Base-by-base conservation (phyloP, 2,797 vertebrate species). In the Zalophus californianus region DNA sequence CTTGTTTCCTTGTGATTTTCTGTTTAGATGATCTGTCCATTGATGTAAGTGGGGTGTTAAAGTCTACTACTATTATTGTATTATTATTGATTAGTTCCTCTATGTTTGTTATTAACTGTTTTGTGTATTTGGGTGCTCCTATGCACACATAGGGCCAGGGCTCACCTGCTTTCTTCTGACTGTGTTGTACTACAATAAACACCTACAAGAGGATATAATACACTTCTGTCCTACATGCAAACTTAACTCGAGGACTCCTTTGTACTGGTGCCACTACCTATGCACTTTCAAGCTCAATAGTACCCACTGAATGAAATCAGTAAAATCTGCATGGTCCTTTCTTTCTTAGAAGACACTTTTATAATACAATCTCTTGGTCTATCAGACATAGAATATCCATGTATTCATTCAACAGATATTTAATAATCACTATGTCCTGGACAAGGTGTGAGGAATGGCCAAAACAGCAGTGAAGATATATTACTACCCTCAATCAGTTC, bases 311-410 rank as follows among this genome's bases (percentile, higher is more conserved):
- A 95, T 94, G 96, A 93, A 86, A 96, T 82, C 54, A 82, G 41
- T 3, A 60, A 32, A n/a, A 94, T 92, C 15, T 13, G 15, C 44
- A 83, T 72, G 29, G 41, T 14, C 44, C 41, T 96, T 83, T 79
- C 32, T 18, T 68, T n/a, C 86, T 58, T 91, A 97, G n/a, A 93
- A 58, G 52, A 96, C 96, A 82, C 20, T 60, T 80, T 91, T 25
- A 21, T 92, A 94, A 95, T 77, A 38, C 7, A 80, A 72, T 95
- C 14, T 87, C 48, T 89, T 84, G 50, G 56, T 64, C 6, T 48
- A 16, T 85, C n/a, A 88, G 25, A 89, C 58, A 89, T 50, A 54
- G 5, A 60, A 4, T 54, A 54, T 2, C 8, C 25, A 60, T 50
- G 29, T 50, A 80, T 56, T 94, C 52, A 92, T 94, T 95, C 12